Base-by-base conservation (phyloP, 2,797 vertebrate genomes). In the Heterohyrax brucei region DNA sequence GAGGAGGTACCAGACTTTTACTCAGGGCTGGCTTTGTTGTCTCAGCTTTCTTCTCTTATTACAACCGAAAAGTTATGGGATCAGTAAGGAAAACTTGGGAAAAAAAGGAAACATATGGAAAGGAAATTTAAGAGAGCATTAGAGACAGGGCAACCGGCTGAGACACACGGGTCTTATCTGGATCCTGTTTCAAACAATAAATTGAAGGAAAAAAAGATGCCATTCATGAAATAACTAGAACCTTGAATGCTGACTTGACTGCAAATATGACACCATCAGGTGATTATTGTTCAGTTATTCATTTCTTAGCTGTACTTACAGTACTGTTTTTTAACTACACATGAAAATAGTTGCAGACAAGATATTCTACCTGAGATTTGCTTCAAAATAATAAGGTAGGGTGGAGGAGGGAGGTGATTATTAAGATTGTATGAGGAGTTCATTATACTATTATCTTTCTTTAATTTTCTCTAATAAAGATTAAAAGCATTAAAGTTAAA, bases 391-490 rank as follows among this genome's bases (percentile, higher is more conserved):
- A 76, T 16, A 30, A 12, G 13, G 59, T 28, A 6, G 8, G 28
- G 12, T 24, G 21, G 7, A n/a, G 21, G 1, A 92, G 21, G n/a
- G 39, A 92, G n/a, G 0, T 56, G 19, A 14, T 26, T 61, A 28
- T 33, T 46, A 12, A 68, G 59, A 5, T 3, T 4, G 18, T 7
- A 7, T 30, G 46, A 61, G 79, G 62, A 13, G 18, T 22, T 77
- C 62, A 44, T 87, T 44, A 81, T n/a, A 61, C 13, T 53, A 1
- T 21, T 48, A 1, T 77, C 19, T 76, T 16, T 56, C 44, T 87
- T 87, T n/a, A 81, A 91, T 62, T 83, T 89, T 78, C 53, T 28
- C 33, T 64, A 84, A 28, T 46, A 78, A 91, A 62, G 33, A 64
- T 22, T 48, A 46, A 75, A 75, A 83, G 66, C 62, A 79, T 46